Base-by-base conservation (phyloP, 2,113 vertebrate genomes). In the Aptenodytes forsteri region DNA sequence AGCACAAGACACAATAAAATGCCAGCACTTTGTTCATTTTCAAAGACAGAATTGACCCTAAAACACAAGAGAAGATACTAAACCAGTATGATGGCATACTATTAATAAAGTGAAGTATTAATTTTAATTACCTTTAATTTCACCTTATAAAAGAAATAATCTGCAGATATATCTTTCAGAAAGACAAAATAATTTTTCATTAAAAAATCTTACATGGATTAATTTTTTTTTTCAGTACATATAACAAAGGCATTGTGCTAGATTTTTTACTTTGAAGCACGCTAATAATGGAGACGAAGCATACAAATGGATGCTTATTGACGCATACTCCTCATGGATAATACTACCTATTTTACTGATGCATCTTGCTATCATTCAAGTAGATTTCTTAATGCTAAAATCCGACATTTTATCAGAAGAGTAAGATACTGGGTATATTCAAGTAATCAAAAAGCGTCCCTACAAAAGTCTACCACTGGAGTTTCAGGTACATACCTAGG, bases 71-170 rank as follows among this genome's bases (percentile, higher is more conserved):
- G 26, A 89, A 83, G 52, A 77, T 64, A 71, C 25, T 44, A 30
- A 85, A 65, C 17, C 56, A 54, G 12, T 34, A 36, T 19, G 46
- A 55, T 32, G 22, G 50, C 36, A 65, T 64, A 44, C 34, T 71
- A 47, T 71, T 71, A 66, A 11, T 44, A 44, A 90, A 92, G 50
- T 50, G 78, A 87, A 86, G 38, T 46, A 21, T 9, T 79, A 9
- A 18, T 86, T 90, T 66, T 80, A 42, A 90, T 94, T 83, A 91
- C 22, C n/a, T 89, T 79, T 95, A 87, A 76, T 94, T 95, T 95
- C 71, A 80, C 76, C 62, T 90, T 87, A 82, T 40, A 73, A 97
- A 97, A 84, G 47, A 92, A 97, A 95, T 46, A 29, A 91, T 76
- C 58, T n/a, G 54, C n/a, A 84, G 52, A 94, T 76, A 10, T 9